Base-by-base conservation (phyloP, 2,888 invertebrate genomes). In the Fragum fragum region DNA sequence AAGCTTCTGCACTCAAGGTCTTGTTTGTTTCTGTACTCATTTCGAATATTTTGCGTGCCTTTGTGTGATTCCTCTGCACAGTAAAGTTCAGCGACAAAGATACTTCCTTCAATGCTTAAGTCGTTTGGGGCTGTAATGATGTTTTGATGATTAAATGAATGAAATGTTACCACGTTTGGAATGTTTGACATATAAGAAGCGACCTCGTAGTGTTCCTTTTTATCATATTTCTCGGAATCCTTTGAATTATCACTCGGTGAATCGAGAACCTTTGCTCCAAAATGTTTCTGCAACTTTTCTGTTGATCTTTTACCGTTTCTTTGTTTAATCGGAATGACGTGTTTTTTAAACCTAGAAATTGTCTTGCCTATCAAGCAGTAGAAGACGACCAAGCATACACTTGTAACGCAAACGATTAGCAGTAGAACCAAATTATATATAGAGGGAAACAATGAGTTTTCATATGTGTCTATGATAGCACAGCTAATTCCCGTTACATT, bases 401-500 rank as follows among this genome's bases (percentile, higher is more conserved):
- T 80, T 1, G 26, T 72, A 16, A 55, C 74, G 0, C 66, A 61
- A 11, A 32, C 61, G 18, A 32, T 32, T 11, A 28, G 9, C 5
- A 61, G n/a, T 2, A 32, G 61, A 18, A 28, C 18, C 18, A 26
- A 9, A 26, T 61, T 32, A 18, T 29, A 61, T n/a, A 32, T 14
- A 3, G 26, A 29, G 6, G 61, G 32, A n/a, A 26, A 61, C 28
- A 6, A 1, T 23, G 61, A 26, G 7, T 3, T 57, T 69, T 71
- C 73, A 52, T 76, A 78, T 21, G 26, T 32, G 36, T 82, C 78
- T 14, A 73, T 70, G 32, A 77, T 80, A 26, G 63, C 73, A 68
- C 82, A 85, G 1, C 78, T 39, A 1, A 61, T 21, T 21, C 82
- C 85, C 0, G 71, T 78, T 14, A 83, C 26, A 39, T 59, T 73